Percentiles rank a stretch among this genome's conserved stretches.
Evolutionary conservation across 2,113 vertebrate species (phyloP).

Genomic region (Pycnonotus jocosus): DNA sequence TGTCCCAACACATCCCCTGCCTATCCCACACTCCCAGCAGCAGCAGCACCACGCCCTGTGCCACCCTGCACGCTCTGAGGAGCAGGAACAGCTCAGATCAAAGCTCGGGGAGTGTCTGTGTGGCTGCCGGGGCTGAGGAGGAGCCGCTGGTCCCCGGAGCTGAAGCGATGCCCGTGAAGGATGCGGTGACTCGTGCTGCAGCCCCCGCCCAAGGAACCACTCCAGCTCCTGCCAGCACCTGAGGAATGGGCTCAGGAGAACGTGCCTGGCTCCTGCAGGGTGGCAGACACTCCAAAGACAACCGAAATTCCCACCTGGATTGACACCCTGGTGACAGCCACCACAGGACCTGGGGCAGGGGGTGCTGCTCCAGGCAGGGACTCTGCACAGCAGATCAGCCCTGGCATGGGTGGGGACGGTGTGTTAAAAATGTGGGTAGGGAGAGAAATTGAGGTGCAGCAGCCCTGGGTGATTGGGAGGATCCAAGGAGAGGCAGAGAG

Average conservation of each 20-base stretch:
- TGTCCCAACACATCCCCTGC: rapidly evolving
- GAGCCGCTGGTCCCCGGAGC: not conserved
- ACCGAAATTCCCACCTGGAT: not conserved
- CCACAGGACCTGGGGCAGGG: not conserved
- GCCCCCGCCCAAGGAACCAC: not conserved
- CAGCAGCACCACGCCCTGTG: rapidly evolving
- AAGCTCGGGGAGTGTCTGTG: not conserved
- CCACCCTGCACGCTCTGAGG: rapidly evolving
- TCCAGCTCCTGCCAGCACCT: not conserved
- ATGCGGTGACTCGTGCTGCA: not conserved
- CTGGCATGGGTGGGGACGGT: rapidly evolving
- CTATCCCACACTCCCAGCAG: rapidly evolving
- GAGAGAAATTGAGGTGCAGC: not conserved
- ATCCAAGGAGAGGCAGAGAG: not conserved
- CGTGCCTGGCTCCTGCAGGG: not conserved
- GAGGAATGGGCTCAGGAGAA: not conserved
- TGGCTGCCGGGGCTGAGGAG: not conserved
- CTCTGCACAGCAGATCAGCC: not conserved
- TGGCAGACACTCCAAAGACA: not conserved
- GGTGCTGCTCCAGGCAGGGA: not conserved
- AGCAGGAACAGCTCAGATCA: not conserved
- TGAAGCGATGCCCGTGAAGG: not conserved
- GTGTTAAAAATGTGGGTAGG: not conserved
- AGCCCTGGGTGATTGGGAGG: not conserved
- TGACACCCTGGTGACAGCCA: rapidly evolving